Evolutionary conservation across 92 coral and sea anemone species (phyloP).

Genomic region (Pocillopora grandis): DNA sequence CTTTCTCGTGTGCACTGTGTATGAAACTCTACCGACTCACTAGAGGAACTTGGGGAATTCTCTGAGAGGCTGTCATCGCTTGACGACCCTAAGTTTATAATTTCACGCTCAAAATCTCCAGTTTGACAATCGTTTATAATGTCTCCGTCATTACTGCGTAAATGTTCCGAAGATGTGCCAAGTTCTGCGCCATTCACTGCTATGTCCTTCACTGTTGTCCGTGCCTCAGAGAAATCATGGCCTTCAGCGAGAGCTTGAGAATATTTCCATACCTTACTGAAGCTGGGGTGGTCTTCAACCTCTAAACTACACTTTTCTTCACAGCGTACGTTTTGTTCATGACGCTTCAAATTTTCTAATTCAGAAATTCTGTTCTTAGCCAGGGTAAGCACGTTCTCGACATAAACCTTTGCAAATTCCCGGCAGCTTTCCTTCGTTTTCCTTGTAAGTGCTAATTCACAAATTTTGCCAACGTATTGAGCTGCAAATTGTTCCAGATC

Average conservation of each 20-base stretch:
- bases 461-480: neutral
- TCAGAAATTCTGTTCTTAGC: neutral
- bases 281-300: neutral
- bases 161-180: neutral
- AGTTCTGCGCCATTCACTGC: neutral
- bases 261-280: conserved; percentile 30
- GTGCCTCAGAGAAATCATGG: neutral
- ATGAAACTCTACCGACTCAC: neutral
- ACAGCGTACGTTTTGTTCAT: neutral
- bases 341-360: neutral
- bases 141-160: too few species aligned
- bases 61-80: neutral
- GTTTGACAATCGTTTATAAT: neutral
- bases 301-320: neutral
- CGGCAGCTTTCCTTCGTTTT: neutral
- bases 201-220: neutral
- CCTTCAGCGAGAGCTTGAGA: neutral
- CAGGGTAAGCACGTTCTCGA: neutral
- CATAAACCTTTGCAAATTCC: neutral
- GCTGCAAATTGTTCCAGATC: conserved; percentile 1
- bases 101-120: conserved; percentile 5
- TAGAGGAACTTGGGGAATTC: neutral
- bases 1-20: neutral
- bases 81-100: neutral
- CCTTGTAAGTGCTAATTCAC: conserved; percentile 19